These are phyloP conservation scores for Hydropsyche betteni DNA, from an alignment of 2,888 invertebrate species.

Conservation along the genomic window DNA sequence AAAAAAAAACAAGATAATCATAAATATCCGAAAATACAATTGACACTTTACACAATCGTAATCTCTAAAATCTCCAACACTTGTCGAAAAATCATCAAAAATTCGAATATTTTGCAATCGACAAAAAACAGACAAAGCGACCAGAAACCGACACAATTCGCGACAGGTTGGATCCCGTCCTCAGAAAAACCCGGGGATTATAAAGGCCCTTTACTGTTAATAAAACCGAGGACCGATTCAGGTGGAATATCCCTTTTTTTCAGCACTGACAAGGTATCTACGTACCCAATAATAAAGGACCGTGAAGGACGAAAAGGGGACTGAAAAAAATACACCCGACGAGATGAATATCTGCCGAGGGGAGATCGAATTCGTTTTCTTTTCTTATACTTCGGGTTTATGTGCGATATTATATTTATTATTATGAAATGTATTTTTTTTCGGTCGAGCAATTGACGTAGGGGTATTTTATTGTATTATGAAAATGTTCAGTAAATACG, in stretches of 20 bases:
- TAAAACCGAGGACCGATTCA: constrained; percentile 45
- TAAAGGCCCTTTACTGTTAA: constrained; percentile 46
- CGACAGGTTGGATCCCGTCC: constrained; percentile 19
- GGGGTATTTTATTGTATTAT: background rate
- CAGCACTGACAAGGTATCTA: background rate
- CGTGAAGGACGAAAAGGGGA: constrained; percentile 34
- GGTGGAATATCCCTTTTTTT: constrained; percentile 43
- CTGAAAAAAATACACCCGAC: background rate
- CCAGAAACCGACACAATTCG: too few relatives aligned
- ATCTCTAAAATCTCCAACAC: too few relatives aligned
- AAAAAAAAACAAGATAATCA: too few relatives aligned
- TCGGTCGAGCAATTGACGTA: constrained; percentile 37
- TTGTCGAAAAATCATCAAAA: too few relatives aligned
- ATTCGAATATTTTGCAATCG: too few relatives aligned
- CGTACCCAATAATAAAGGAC: constrained; percentile 38
- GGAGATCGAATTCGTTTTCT: constrained; percentile 34
- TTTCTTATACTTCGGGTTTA: too few relatives aligned
- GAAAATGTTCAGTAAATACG: background rate
- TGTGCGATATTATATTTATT: too few relatives aligned
- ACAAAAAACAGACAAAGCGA: too few relatives aligned
- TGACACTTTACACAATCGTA: too few relatives aligned
- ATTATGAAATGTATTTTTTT: constrained; percentile 22
- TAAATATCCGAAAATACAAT: too few relatives aligned
- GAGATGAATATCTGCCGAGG: constrained; percentile 43
- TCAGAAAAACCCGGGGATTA: constrained; percentile 29